Evolutionary conservation across 2,888 invertebrate genomes (phyloP).

Genomic region (Amblyjoppa proteus): DNA sequence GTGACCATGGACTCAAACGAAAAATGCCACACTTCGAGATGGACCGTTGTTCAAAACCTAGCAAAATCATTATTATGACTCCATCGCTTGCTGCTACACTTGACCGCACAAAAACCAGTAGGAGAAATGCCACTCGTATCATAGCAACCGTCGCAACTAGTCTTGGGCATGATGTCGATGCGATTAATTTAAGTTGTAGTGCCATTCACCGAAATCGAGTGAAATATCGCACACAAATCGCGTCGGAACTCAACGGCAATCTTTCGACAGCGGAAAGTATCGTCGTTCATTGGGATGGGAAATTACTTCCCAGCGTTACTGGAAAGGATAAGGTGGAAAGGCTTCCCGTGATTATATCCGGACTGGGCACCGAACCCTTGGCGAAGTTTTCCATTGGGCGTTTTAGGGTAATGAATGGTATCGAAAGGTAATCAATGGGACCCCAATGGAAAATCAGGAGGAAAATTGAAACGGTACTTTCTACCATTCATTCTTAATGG

Average conservation of each 20-base stretch:
- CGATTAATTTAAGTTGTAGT: slow-evolving; percentile 24
- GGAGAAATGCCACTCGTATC: slow-evolving; percentile 49
- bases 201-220: slow-evolving; percentile 40
- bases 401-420: no score
- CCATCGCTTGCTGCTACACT: slow-evolving; percentile 25
- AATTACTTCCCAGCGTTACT: slow-evolving; percentile 59
- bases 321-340: slow-evolving; percentile 58
- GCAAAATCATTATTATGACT: slow-evolving; percentile 30
- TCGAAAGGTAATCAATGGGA: no score
- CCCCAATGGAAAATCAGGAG: no score
- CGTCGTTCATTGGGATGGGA: slow-evolving; percentile 65
- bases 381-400: no score
- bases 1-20: not conserved
- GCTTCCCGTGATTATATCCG: slow-evolving; percentile 57
- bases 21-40: not conserved
- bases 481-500: no score
- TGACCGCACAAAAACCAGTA: not conserved
- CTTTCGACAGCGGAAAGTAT: not conserved
- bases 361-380: slow-evolving; percentile 33
- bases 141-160: slow-evolving; percentile 40
- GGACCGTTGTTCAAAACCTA: not conserved
- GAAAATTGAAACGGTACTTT: no score
- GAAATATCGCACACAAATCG: slow-evolving; percentile 10
- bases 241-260: slow-evolving; percentile 3
- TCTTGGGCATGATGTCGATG: slow-evolving; percentile 11